These are phyloP conservation scores for Drosophila glabriapex DNA, from an alignment of 2,888 invertebrate genomes.

Conservation along the genomic window DNA sequence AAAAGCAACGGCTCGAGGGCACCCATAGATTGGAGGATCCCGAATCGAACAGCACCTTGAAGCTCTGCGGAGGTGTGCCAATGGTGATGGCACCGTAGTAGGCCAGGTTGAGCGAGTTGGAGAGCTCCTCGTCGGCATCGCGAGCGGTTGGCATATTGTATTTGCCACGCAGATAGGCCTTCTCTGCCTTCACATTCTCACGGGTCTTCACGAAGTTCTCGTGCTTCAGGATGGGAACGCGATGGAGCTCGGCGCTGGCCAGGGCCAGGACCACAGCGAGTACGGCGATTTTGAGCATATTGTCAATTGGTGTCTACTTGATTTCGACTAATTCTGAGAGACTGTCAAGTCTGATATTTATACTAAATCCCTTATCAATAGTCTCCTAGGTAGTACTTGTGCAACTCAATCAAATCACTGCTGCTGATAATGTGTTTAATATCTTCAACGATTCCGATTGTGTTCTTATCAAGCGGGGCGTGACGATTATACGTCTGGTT, in stretches of 20 bases:
- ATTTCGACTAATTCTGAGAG: constrained; percentile 59
- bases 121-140: constrained; percentile 86
- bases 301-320: constrained; percentile 54
- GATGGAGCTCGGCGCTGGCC: constrained; percentile 62
- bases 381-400: constrained; percentile 12
- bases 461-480: not conserved
- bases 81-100: constrained; percentile 97
- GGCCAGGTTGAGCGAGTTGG: constrained; percentile 96
- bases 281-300: constrained; percentile 61
- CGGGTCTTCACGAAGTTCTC: constrained; percentile 62
- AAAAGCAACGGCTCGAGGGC: constrained; percentile 97
- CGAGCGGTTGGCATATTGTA: constrained; percentile 56
- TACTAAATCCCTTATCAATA: constrained; percentile 32
- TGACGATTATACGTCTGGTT: not conserved
- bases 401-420: not conserved
- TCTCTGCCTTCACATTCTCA: constrained; percentile 49
- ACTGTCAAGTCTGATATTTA: constrained; percentile 38
- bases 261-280: constrained; percentile 65
- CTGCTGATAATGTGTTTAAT: not conserved
- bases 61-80: constrained; percentile 95
- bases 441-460: not conserved
- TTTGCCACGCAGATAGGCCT: constrained; percentile 56
- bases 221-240: constrained; percentile 62
- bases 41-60: constrained; percentile 98
- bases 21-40: constrained; percentile 99